Evolutionary conservation across 2,888 invertebrate species (phyloP).

Genomic region (Stenodera caucasica): DNA sequence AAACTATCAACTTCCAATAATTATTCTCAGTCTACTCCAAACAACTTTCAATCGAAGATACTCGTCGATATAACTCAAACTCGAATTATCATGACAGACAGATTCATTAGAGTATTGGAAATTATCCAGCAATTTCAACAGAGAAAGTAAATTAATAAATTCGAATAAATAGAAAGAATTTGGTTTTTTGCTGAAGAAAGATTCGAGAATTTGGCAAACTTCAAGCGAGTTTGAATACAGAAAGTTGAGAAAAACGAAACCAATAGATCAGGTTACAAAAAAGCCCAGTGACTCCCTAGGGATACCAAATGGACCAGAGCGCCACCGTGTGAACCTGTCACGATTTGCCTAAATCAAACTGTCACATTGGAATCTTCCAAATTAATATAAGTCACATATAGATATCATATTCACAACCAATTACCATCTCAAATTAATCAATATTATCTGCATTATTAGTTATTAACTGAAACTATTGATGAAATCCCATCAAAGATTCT

Average conservation of each 20-base stretch:
- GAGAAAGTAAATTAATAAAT: too few relatives aligned
- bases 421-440: slow-evolving; percentile 28
- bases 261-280: slow-evolving; percentile 5
- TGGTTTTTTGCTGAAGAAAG: too few relatives aligned
- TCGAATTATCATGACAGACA: too few relatives aligned
- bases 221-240: too few relatives aligned
- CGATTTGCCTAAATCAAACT: slow-evolving; percentile 28
- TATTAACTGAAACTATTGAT: too few relatives aligned
- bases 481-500: too few relatives aligned
- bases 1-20: too few relatives aligned
- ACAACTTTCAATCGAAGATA: not conserved
- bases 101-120: not conserved
- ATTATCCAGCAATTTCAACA: too few relatives aligned
- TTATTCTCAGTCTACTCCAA: not conserved
- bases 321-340: slow-evolving; percentile 35
- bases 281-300: not conserved
- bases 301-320: slow-evolving; percentile 15
- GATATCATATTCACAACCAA: not conserved
- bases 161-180: too few relatives aligned
- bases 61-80: too few relatives aligned
- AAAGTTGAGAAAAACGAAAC: not conserved
- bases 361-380: slow-evolving; percentile 22
- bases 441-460: too few relatives aligned
- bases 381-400: slow-evolving; percentile 10
- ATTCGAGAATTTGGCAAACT: too few relatives aligned